A percentile compares a stretch with the other conserved stretches of the same genome.
Evolutionary conservation across 2,797 vertebrate genomes (phyloP).

Genomic region (Paedocypris micromegethes): DNA sequence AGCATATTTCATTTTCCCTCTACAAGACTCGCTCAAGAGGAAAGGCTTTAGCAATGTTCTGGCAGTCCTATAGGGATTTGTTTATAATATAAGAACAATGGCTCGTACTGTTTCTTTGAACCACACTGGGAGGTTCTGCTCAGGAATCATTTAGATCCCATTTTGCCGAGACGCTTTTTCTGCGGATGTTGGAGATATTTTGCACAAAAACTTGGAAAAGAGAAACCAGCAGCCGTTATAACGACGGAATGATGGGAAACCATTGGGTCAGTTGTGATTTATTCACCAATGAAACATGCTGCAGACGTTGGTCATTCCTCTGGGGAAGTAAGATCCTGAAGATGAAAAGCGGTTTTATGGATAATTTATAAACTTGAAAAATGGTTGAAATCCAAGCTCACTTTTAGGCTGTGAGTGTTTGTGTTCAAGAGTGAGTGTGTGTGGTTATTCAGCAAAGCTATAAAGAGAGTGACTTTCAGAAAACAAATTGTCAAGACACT

Average conservation of each 20-base stretch:
- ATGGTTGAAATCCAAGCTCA: slow-evolving; percentile 14
- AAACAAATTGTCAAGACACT: no score
- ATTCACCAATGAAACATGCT: slow-evolving; percentile 48
- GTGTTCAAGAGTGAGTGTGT: not conserved
- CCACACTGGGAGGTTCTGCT: slow-evolving; percentile 19
- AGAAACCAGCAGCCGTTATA: slow-evolving; percentile 45
- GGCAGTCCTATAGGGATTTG: slow-evolving; percentile 35
- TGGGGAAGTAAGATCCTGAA: slow-evolving; percentile 20
- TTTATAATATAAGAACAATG: slow-evolving; percentile 43
- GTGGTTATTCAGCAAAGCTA: not conserved
- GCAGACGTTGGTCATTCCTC: slow-evolving; percentile 40
- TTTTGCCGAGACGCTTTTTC: slow-evolving; percentile 21
- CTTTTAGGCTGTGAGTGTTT: not conserved
- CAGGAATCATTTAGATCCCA: slow-evolving; percentile 20
- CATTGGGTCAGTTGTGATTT: slow-evolving; percentile 49
- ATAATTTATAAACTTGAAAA: slow-evolving; percentile 18
- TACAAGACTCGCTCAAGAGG: slow-evolving; percentile 26
- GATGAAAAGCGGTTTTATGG: slow-evolving; percentile 13
- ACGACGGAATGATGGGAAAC: slow-evolving; percentile 37
- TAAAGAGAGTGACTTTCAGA: no score
- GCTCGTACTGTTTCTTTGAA: slow-evolving; percentile 32
- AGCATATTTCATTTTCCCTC: slow-evolving; percentile 1
- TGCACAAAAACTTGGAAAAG: slow-evolving; percentile 12
- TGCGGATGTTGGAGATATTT: slow-evolving; percentile 27
- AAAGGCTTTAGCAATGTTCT: slow-evolving; percentile 27